phyloP scores from a whole-genome alignment of 1,140 invertebrate genomes.

The Sipha flava region DNA sequence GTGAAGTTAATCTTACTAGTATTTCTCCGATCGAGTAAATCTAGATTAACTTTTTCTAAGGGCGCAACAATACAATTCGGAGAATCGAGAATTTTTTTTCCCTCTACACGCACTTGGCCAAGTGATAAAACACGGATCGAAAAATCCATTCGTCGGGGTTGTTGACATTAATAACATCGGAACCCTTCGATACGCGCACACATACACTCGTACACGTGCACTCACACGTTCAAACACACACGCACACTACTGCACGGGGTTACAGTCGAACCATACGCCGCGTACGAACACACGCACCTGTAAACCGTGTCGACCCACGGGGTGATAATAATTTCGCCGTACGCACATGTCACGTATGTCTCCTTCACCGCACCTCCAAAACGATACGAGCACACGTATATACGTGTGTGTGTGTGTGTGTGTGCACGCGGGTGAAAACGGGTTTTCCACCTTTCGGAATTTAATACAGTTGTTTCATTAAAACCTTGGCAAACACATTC shows the following conservation, averaged over 20 bases:
- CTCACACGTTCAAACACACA: too few relatives aligned
- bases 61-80: neutral
- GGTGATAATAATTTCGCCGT: constrained; percentile 19
- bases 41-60: constrained; percentile 1
- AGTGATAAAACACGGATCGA: constrained; percentile 15
- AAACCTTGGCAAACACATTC: constrained; percentile 33
- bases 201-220: neutral
- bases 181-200: neutral
- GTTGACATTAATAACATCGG: constrained; percentile 28
- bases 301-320: too few relatives aligned
- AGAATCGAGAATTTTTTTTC: constrained; percentile 5
- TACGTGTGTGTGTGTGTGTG: neutral
- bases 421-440: constrained; percentile 1
- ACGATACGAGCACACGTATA: neutral
- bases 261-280: too few relatives aligned
- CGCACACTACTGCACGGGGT: too few relatives aligned
- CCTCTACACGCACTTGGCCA: neutral
- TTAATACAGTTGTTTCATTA: constrained; percentile 33
- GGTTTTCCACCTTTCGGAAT: constrained; percentile 31
- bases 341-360: constrained; percentile 17
- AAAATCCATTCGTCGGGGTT: constrained; percentile 25
- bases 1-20: neutral
- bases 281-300: too few relatives aligned
- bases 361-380: neutral
- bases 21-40: neutral